phyloP scores from a whole-genome alignment of 2,797 vertebrate genomes.

The Lutjanus argentimaculatus region DNA sequence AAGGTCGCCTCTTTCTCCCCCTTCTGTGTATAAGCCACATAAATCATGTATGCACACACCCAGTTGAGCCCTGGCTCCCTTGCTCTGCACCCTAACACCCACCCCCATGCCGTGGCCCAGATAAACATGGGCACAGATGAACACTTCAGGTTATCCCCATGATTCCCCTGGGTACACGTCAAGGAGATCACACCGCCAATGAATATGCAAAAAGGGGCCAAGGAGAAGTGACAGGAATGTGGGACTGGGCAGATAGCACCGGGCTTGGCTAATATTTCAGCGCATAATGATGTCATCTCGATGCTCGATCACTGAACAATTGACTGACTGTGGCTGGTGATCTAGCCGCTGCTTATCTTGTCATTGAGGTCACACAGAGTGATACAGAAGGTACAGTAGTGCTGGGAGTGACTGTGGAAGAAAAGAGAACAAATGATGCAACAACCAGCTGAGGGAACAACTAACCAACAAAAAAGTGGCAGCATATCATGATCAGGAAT shows the following conservation, averaged over 20 bases:
- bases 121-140: slow-evolving; percentile 79
- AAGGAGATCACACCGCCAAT: slow-evolving; percentile 78
- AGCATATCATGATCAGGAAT: slow-evolving; percentile 26
- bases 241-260: slow-evolving; percentile 37
- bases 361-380: slow-evolving; percentile 45
- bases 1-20: slow-evolving; percentile 66
- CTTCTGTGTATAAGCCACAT: slow-evolving; percentile 73
- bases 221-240: slow-evolving; percentile 52
- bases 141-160: slow-evolving; percentile 81
- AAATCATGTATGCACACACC: slow-evolving; percentile 87
- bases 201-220: slow-evolving; percentile 76
- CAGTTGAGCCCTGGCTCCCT: slow-evolving; percentile 69
- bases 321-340: slow-evolving; percentile 54
- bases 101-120: slow-evolving; percentile 54
- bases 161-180: slow-evolving; percentile 73
- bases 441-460: slow-evolving; percentile 1
- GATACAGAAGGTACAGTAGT: background rate
- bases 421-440: background rate
- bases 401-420: background rate
- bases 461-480: background rate
- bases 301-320: slow-evolving; percentile 68
- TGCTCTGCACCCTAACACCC: slow-evolving; percentile 60
- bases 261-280: slow-evolving; percentile 65
- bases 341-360: slow-evolving; percentile 57
- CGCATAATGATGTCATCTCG: slow-evolving; percentile 70